Base-by-base conservation (phyloP, 2,888 invertebrate species). In the Clusia tigrina region DNA sequence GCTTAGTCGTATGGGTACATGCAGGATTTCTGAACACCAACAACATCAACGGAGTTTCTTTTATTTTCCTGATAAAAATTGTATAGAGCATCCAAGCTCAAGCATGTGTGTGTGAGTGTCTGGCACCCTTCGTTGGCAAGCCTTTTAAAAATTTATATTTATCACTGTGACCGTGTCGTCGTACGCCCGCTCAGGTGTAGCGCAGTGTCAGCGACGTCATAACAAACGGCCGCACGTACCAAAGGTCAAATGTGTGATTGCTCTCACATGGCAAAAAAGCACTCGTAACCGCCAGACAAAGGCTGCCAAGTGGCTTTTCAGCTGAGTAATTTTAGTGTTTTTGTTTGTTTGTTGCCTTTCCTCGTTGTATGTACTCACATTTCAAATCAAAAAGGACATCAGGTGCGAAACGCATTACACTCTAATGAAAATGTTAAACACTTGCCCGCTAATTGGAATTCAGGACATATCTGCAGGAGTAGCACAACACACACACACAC, bases 401-500 rank as follows among this genome's bases (percentile, higher is more conserved):
- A 48, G 48, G 48, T 48, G 48, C 48, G 5, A 48, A 48, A 22
- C 22, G 20, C 6, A 6, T 48, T 48, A 48, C 48, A 48, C 48
- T 9, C 48, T 48, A 48, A 48, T 48, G 48, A 48, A 48, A 48
- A 48, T 48, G 48, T 22, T 48, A 2, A 48, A 22, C 48, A 48
- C 48, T 48, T 48, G 48, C 2, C 2, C 10, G 22, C 48, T 48
- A 48, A 48, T 48, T 48, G 48, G 42, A 42, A 42, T 32, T 32
- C 32, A 12, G 12, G 32, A 6, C 12, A 12, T 32, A 12, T 9
- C 32, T 32, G 32, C 32, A 32, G 12, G 32, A 32, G 12, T 9
- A 32, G 6, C 6, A 32, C 32, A 32, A 32, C 32, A 32, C 6
- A 6, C 6, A 32, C 32, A 32, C 12, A 12, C 6, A 12, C 12